Evolutionary conservation across 2,888 invertebrate species (phyloP).

Genomic region (Ophion obscuratus): DNA sequence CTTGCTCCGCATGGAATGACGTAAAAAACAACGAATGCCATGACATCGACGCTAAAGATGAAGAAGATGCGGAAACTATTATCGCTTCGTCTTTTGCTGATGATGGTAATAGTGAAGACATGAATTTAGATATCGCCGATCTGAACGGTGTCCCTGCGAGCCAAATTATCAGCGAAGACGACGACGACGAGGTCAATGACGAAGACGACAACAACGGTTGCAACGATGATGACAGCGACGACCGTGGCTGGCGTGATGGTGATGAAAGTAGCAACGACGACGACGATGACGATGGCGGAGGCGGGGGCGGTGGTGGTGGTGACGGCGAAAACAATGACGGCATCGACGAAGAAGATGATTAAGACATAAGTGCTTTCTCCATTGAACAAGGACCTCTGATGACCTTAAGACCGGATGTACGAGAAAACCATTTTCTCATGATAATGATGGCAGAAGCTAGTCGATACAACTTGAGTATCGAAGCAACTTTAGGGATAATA

Average conservation of each 20-base stretch:
- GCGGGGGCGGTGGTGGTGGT: slow-evolving; percentile 14
- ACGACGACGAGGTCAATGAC: slow-evolving; percentile 9
- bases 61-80: too few relatives aligned
- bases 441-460: slow-evolving; percentile 37
- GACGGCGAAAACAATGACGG: slow-evolving; percentile 25
- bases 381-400: slow-evolving; percentile 31
- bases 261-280: slow-evolving; percentile 22
- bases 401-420: slow-evolving; percentile 38
- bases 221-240: slow-evolving; percentile 8
- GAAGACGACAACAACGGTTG: neutral
- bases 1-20: too few relatives aligned
- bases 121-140: too few relatives aligned
- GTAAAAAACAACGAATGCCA: too few relatives aligned
- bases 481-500: slow-evolving; percentile 38
- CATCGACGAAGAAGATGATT: slow-evolving; percentile 34
- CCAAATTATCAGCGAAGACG: slow-evolving; percentile 38
- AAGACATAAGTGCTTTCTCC: slow-evolving; percentile 35
- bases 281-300: slow-evolving; percentile 13
- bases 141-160: slow-evolving; percentile 15
- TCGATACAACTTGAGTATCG: slow-evolving; percentile 40
- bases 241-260: slow-evolving; percentile 23
- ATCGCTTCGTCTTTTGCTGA: too few relatives aligned
- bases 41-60: too few relatives aligned
- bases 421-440: slow-evolving; percentile 27
- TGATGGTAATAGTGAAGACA: too few relatives aligned